Percentiles rank a stretch among this genome's conserved stretches.
These are phyloP conservation scores for Benthosema pterotum DNA, from an alignment of 2,797 vertebrate species.

Conservation along the genomic window DNA sequence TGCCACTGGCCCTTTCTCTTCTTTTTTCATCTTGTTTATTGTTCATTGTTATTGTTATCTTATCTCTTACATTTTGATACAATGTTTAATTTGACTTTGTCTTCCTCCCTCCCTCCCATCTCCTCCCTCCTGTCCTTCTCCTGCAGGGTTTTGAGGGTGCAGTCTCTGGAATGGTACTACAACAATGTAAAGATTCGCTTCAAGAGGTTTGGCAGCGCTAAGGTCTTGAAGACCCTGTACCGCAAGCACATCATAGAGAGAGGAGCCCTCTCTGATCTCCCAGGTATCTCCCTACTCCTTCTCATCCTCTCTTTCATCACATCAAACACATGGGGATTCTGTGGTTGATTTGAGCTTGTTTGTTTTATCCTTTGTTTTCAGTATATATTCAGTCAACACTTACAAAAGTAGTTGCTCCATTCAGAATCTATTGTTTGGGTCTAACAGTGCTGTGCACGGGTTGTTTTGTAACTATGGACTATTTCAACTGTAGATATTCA, in stretches of 20 bases:
- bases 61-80: constrained; percentile 34
- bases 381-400: background rate
- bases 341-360: background rate
- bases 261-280: constrained; percentile 82
- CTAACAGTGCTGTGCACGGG: no score
- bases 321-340: constrained; percentile 1
- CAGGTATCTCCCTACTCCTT: constrained; percentile 79
- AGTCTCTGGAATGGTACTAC: constrained; percentile 98
- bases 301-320: background rate
- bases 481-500: no score
- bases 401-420: constrained; percentile 3
- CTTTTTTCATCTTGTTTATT: no score
- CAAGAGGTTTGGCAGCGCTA: constrained; percentile 96
- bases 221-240: constrained; percentile 95
- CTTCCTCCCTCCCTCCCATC: background rate
- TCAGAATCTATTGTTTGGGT: constrained; percentile 6
- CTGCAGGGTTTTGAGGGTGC: constrained; percentile 87
- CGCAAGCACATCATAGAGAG: constrained; percentile 91
- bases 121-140: constrained; percentile 22
- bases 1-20: constrained; percentile 34
- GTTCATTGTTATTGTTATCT: constrained; percentile 28
- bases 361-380: background rate
- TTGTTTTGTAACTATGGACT: no score
- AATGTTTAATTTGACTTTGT: constrained; percentile 18
- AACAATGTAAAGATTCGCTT: constrained; percentile 96